Percentiles rank a stretch among this genome's conserved stretches.
Evolutionary conservation across 92 coral and sea anemone genomes (phyloP).

Genomic region (Siderastrea siderea): DNA sequence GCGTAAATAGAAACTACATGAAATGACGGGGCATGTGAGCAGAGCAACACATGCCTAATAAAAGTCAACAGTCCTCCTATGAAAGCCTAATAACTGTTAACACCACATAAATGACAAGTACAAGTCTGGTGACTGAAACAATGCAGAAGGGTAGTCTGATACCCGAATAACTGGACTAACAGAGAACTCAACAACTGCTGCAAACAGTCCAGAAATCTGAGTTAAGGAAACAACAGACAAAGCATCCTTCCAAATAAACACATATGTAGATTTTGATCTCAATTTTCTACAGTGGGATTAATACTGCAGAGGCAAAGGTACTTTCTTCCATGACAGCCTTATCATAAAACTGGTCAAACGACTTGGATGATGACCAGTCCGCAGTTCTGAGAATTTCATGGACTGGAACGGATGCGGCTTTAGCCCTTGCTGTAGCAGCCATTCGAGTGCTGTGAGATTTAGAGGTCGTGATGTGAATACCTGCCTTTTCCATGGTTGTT

Average conservation of each 20-base stretch:
- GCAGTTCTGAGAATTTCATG: slow-evolving; percentile 76
- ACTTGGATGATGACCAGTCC: slow-evolving; percentile 70
- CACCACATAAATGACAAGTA: no score
- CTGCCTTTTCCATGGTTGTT: slow-evolving; percentile 9
- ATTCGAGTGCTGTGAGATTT: slow-evolving; percentile 72
- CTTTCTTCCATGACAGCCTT: slow-evolving; percentile 17
- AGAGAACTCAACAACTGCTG: neutral
- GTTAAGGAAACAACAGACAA: neutral
- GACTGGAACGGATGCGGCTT: slow-evolving; percentile 52
- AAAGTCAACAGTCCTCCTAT: neutral
- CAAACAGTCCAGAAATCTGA: neutral
- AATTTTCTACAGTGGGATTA: neutral
- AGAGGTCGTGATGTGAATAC: slow-evolving; percentile 40
- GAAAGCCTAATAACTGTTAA: neutral
- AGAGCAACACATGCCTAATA: neutral
- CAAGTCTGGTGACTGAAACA: neutral
- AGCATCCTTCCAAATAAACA: neutral
- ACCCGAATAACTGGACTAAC: neutral
- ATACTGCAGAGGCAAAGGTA: slow-evolving; percentile 1
- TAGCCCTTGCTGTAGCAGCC: slow-evolving; percentile 71
- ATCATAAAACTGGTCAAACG: slow-evolving; percentile 76
- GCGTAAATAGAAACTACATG: neutral
- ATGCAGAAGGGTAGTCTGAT: neutral
- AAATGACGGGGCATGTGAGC: neutral
- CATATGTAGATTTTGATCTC: neutral